Conservation (phyloP, 2,797 vertebrate species). For the Sparidentex hasta region DNA sequence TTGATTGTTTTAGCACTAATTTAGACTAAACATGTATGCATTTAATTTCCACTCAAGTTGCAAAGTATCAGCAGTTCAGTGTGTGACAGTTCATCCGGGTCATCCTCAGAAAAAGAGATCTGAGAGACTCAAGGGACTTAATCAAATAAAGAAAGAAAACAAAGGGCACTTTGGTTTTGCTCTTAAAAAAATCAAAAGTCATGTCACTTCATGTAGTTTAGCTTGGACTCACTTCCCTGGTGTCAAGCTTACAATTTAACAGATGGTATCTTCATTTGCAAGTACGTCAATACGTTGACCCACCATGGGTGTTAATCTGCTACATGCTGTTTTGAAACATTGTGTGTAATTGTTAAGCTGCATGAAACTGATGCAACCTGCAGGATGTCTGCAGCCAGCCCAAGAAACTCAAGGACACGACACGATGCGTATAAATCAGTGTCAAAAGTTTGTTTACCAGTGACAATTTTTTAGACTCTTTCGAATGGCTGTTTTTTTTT, state of each 20-base stretch:
- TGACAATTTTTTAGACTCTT: neutral
- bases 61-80: neutral
- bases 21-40: too few relatives aligned
- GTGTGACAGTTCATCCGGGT: too few relatives aligned
- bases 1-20: neutral
- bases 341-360: neutral
- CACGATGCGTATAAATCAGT: neutral
- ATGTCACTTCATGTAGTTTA: too few relatives aligned
- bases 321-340: neutral
- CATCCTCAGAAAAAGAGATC: too few relatives aligned
- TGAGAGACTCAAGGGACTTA: too few relatives aligned
- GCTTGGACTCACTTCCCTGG: too few relatives aligned
- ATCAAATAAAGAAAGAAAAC: too few relatives aligned
- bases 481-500: too few relatives aligned
- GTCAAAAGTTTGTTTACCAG: neutral
- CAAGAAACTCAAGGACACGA: neutral
- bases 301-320: neutral
- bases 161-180: too few relatives aligned
- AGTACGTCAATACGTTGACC: neutral
- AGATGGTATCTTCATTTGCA: neutral
- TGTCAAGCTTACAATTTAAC: too few relatives aligned
- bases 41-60: neutral
- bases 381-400: neutral
- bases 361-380: slow-evolving; percentile 5
- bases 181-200: neutral